Conservation (phyloP, 1,140 invertebrate genomes). For the Monochamus saltuarius region DNA sequence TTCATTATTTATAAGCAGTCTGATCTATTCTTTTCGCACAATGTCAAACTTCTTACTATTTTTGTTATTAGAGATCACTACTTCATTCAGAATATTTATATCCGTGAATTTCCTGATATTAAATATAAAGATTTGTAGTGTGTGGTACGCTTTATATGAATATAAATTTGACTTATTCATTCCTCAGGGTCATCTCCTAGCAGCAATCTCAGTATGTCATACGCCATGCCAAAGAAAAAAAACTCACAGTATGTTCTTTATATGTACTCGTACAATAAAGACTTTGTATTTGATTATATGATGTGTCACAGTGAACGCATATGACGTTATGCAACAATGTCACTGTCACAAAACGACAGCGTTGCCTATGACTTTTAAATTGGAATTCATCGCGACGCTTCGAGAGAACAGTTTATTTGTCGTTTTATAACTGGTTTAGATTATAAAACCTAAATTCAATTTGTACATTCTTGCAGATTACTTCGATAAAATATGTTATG, state of each 20-base stretch:
- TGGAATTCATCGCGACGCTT: conserved; percentile 4
- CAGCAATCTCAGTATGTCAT: conserved; percentile 36
- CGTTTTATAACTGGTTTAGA: no score
- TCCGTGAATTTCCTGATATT: no score
- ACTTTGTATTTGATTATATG: conserved; percentile 41
- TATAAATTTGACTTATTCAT: conserved; percentile 19
- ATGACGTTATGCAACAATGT: conserved; percentile 41
- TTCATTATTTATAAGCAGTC: no score
- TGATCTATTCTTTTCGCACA: no score
- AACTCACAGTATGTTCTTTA: conserved; percentile 36
- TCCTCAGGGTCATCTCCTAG: conserved; percentile 34
- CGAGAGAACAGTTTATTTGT: background rate
- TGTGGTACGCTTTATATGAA: no score
- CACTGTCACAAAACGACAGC: conserved; percentile 31
- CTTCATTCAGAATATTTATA: no score
- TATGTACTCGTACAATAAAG: conserved; percentile 34
- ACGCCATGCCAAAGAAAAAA: conserved; percentile 33
- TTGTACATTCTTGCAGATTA: no score
- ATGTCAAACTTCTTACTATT: no score
- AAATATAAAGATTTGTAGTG: no score
- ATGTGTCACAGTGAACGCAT: conserved; percentile 38
- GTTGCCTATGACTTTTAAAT: conserved; percentile 2
- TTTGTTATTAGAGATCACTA: no score
- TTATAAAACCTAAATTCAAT: no score
- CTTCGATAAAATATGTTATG: no score